These are phyloP conservation scores for Podabrus alpinus DNA, from an alignment of 2,888 invertebrate genomes.

Conservation along the genomic window DNA sequence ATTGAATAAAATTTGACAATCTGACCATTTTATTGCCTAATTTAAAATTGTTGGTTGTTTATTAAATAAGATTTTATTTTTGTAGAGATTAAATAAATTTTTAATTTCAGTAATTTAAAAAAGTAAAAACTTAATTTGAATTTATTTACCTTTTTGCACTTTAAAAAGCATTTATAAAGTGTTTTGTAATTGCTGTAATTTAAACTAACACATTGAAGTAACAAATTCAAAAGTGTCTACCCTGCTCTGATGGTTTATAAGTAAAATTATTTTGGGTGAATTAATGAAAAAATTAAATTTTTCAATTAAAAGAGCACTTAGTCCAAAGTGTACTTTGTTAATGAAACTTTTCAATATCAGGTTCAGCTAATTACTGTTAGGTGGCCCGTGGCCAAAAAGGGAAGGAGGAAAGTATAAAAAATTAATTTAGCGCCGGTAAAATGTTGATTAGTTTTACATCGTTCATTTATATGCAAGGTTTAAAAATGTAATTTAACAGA, in stretches of 20 bases:
- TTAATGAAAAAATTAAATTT: slow-evolving; percentile 50
- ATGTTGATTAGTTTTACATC: slow-evolving; percentile 30
- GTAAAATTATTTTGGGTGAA: slow-evolving; percentile 33
- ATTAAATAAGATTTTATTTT: neutral
- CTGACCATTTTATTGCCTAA: no score
- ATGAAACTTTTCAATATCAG: slow-evolving; percentile 46
- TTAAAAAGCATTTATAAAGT: neutral
- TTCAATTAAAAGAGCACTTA: slow-evolving; percentile 45
- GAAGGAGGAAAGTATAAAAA: slow-evolving; percentile 23
- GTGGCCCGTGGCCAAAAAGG: slow-evolving; percentile 36
- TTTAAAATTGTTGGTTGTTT: no score
- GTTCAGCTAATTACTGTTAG: slow-evolving; percentile 46
- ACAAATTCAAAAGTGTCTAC: slow-evolving; percentile 18
- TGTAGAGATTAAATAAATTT: neutral
- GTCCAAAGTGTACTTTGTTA: slow-evolving; percentile 47
- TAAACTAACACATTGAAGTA: slow-evolving; percentile 13
- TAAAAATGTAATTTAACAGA: slow-evolving; percentile 18
- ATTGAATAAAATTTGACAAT: no score
- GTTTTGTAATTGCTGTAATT: neutral
- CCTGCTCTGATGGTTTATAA: slow-evolving; percentile 17
- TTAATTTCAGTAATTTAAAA: neutral
- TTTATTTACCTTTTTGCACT: neutral
- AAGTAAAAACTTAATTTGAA: neutral
- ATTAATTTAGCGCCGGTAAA: slow-evolving; percentile 29
- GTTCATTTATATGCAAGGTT: slow-evolving; percentile 24